phyloP scores from a whole-genome alignment of 2,888 invertebrate species.

The Lithophane leautieri region DNA sequence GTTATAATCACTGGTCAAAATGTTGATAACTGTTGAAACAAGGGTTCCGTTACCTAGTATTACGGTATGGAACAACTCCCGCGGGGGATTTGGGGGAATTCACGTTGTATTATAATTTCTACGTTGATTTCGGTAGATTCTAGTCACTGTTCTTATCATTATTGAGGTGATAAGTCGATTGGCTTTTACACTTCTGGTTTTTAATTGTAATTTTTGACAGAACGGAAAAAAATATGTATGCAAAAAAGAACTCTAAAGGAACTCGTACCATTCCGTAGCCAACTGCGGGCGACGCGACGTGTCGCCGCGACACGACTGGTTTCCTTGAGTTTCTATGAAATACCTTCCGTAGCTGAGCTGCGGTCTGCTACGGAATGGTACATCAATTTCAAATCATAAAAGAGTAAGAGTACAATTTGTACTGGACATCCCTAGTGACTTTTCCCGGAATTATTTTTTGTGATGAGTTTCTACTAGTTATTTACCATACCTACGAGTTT shows the following conservation, averaged over 20 bases:
- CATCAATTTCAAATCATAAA: background rate
- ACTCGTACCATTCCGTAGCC: too few species aligned
- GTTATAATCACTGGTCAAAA: slow-evolving; percentile 70
- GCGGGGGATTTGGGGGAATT: slow-evolving; percentile 64
- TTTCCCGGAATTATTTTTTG: slow-evolving; percentile 6
- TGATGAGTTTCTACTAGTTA: slow-evolving; percentile 23
- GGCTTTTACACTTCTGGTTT: slow-evolving; percentile 5
- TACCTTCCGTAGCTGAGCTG: too few species aligned
- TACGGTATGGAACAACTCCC: slow-evolving; percentile 62
- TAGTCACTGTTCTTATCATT: slow-evolving; percentile 51
- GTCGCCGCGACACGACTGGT: too few species aligned
- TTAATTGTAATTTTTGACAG: background rate
- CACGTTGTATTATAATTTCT: slow-evolving; percentile 59
- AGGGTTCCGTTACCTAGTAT: slow-evolving; percentile 63
- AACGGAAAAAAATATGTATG: background rate
- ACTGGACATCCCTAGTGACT: background rate
- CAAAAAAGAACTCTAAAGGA: background rate
- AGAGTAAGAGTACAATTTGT: background rate
- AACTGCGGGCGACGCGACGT: too few species aligned
- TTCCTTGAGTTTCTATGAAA: too few species aligned
- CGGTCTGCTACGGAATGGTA: too few species aligned
- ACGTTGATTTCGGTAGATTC: slow-evolving; percentile 54
- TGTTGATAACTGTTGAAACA: slow-evolving; percentile 69
- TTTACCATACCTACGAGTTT: slow-evolving; percentile 22
- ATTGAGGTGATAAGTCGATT: slow-evolving; percentile 35